Evolutionary conservation across 64 coral and sea anemone species (phyloP).

Genomic region (Cladopsammia gracilis): DNA sequence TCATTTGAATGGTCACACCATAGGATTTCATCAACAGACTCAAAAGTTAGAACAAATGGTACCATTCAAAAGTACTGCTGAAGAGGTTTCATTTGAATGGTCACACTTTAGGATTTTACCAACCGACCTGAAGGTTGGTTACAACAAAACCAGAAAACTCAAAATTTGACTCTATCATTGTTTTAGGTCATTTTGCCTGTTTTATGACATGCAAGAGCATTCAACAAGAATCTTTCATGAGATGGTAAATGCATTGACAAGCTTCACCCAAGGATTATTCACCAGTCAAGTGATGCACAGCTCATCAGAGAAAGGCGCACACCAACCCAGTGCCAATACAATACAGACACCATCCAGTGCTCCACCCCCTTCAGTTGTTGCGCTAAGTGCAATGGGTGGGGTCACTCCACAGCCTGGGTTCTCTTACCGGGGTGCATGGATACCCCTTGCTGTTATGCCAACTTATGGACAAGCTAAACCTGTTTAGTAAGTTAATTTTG

Average conservation of each 20-base stretch:
- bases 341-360: slow-evolving; percentile 86
- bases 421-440: slow-evolving; percentile 89
- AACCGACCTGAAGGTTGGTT: no score
- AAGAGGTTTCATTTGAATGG: no score
- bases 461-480: slow-evolving; percentile 93
- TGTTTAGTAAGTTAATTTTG: slow-evolving; percentile 90
- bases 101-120: no score
- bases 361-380: slow-evolving; percentile 86
- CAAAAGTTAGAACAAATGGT: no score
- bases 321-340: slow-evolving; percentile 57
- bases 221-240: slow-evolving; percentile 98
- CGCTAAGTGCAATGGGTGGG: slow-evolving; percentile 89
- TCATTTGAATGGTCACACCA: no score
- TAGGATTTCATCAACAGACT: no score
- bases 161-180: not conserved
- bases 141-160: not conserved
- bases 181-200: slow-evolving; percentile 93
- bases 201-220: slow-evolving; percentile 99
- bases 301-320: slow-evolving; percentile 34
- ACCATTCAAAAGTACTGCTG: no score
- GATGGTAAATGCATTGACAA: slow-evolving; percentile 95
- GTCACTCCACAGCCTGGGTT: slow-evolving; percentile 93
- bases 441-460: slow-evolving; percentile 91
- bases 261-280: slow-evolving; percentile 90
- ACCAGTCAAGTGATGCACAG: slow-evolving; percentile 64